Conservation (phyloP, 2,797 vertebrate species). For the Myotis findleyi region DNA sequence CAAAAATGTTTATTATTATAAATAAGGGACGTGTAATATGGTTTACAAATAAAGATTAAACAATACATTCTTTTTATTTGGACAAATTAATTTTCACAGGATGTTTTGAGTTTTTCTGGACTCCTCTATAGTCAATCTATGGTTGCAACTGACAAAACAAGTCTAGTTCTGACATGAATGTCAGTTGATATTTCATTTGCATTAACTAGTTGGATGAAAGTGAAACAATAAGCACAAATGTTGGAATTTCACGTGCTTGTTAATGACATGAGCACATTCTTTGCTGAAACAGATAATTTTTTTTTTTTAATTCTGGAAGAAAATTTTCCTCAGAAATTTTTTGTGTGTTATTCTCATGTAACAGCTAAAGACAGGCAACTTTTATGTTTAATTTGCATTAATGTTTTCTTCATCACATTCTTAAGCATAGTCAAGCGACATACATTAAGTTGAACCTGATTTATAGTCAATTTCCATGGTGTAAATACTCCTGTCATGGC, state of each 20-base stretch:
- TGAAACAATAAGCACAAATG: not conserved
- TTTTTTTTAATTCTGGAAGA: slow-evolving; percentile 25
- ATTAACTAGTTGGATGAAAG: not conserved
- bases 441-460: not conserved
- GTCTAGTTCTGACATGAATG: not conserved
- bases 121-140: not conserved
- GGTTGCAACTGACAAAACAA: not conserved
- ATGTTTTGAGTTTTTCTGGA: not conserved
- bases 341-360: not conserved
- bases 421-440: not conserved
- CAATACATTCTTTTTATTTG: not conserved
- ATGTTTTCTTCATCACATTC: not conserved
- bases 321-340: slow-evolving; percentile 22
- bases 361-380: not conserved
- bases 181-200: not conserved
- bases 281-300: not conserved
- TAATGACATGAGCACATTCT: not conserved
- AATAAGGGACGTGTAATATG: not conserved
- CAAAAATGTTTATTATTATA: not conserved
- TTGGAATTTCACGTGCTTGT: not conserved
- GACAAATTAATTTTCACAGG: not conserved
- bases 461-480: not conserved
- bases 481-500: not conserved
- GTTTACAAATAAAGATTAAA: not conserved
- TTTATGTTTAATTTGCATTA: not conserved